Evolutionary conservation across 2,888 invertebrate species (phyloP).

Genomic region (Tipula confusa): DNA sequence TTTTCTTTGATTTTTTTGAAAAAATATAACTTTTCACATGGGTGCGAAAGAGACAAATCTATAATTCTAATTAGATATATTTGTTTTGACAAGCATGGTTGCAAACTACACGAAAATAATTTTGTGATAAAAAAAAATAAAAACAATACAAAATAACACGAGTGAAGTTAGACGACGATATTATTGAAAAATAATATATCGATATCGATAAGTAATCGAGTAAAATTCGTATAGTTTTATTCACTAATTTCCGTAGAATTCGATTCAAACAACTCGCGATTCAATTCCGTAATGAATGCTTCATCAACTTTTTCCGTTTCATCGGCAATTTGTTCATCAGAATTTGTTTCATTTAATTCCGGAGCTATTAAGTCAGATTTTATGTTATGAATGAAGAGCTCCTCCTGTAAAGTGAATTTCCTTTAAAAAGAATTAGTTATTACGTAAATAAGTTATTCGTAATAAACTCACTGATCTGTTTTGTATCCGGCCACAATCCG

Average conservation of each 20-base stretch:
- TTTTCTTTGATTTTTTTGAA: neutral
- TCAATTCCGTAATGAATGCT: neutral
- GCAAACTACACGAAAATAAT: neutral
- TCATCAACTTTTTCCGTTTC: neutral
- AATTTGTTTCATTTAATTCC: neutral
- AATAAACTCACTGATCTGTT: neutral
- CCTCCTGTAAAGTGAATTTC: neutral
- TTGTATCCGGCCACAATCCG: neutral
- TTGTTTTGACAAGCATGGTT: neutral
- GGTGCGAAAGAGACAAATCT: neutral
- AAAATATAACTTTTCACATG: neutral
- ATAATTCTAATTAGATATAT: neutral
- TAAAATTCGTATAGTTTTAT: neutral
- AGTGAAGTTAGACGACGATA: neutral
- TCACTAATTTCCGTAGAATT: neutral
- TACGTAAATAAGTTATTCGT: neutral
- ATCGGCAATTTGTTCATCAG: neutral
- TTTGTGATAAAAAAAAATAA: neutral
- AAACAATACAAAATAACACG: neutral
- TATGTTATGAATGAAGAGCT: neutral
- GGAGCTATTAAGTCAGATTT: neutral
- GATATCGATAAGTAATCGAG: neutral
- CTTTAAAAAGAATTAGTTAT: neutral
- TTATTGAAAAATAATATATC: neutral
- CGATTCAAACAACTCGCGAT: neutral